phyloP scores from a whole-genome alignment of 2,113 vertebrate species.

The Machaerirhynchus nigripectus region DNA sequence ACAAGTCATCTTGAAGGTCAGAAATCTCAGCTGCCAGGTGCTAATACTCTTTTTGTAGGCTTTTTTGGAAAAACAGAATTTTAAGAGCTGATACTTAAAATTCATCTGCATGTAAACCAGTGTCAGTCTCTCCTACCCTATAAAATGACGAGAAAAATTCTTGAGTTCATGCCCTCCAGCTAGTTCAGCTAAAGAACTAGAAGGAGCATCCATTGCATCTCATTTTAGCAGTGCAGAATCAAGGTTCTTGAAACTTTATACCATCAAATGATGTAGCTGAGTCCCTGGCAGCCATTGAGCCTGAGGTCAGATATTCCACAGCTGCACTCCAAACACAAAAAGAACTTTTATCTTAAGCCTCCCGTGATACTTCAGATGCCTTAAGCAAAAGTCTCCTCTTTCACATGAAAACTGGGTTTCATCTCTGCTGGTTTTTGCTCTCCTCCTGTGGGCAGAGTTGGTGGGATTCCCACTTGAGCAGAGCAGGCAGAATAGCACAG shows the following conservation, averaged over 20 bases:
- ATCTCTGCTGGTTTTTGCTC: not conserved
- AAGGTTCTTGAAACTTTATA: slow-evolving; percentile 53
- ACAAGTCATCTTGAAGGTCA: not conserved
- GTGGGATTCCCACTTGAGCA: not conserved
- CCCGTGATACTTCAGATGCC: slow-evolving; percentile 6
- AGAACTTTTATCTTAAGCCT: slow-evolving; percentile 50
- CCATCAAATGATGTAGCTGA: not conserved
- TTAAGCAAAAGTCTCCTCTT: slow-evolving; percentile 31
- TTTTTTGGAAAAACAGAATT: not conserved
- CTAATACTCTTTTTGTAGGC: not conserved
- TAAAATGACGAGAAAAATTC: not conserved
- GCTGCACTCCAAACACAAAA: slow-evolving; percentile 59
- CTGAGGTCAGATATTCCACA: slow-evolving; percentile 53
- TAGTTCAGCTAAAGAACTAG: not conserved
- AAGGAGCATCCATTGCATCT: not conserved
- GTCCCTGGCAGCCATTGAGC: slow-evolving; percentile 19
- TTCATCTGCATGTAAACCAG: not conserved
- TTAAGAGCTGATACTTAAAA: not conserved
- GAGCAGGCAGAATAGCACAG: not conserved
- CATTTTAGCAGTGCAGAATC: not conserved
- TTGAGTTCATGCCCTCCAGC: not conserved
- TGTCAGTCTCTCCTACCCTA: not conserved
- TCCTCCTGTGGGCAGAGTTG: not conserved
- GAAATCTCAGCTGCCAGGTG: not conserved
- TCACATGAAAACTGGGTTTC: not conserved